Percentiles rank a stretch among this genome's conserved stretches.
Evolutionary conservation across 1,140 invertebrate genomes (phyloP).

Genomic region (Paramacrobiotus metropolitanus): DNA sequence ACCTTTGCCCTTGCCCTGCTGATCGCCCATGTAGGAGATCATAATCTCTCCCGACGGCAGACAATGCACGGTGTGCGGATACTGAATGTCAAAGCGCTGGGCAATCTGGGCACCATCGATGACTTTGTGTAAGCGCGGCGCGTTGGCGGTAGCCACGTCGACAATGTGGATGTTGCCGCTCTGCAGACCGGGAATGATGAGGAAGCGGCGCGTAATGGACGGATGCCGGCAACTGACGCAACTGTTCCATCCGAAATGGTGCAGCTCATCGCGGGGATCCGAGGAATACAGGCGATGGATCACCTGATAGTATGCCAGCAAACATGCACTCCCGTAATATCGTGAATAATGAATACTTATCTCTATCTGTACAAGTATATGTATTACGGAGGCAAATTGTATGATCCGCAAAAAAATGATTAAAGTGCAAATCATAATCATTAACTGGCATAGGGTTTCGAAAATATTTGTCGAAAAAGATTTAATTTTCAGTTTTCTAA

Average conservation of each 20-base stretch:
- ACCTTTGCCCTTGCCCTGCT: not conserved
- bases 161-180: slow-evolving; percentile 64
- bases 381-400: no score
- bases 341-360: no score
- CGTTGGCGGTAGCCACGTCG: slow-evolving; percentile 44
- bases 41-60: slow-evolving; percentile 69
- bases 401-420: no score
- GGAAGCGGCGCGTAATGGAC: slow-evolving; percentile 38
- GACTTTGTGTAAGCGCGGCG: slow-evolving; percentile 38
- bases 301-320: slow-evolving; percentile 35
- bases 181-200: slow-evolving; percentile 56
- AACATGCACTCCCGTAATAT: no score
- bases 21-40: slow-evolving; percentile 73
- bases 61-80: slow-evolving; percentile 78
- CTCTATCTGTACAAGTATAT: no score
- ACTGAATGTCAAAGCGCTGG: not conserved
- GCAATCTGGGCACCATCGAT: not conserved
- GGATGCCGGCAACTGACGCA: slow-evolving; percentile 41
- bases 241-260: slow-evolving; percentile 78
- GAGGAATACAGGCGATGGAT: slow-evolving; percentile 56
- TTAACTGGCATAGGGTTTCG: no score
- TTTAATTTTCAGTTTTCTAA: no score
- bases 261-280: slow-evolving; percentile 57
- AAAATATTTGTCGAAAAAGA: no score
- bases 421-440: no score